These are phyloP conservation scores for Clarias gariepinus DNA, from an alignment of 2,113 vertebrate species.

Conservation along the genomic window DNA sequence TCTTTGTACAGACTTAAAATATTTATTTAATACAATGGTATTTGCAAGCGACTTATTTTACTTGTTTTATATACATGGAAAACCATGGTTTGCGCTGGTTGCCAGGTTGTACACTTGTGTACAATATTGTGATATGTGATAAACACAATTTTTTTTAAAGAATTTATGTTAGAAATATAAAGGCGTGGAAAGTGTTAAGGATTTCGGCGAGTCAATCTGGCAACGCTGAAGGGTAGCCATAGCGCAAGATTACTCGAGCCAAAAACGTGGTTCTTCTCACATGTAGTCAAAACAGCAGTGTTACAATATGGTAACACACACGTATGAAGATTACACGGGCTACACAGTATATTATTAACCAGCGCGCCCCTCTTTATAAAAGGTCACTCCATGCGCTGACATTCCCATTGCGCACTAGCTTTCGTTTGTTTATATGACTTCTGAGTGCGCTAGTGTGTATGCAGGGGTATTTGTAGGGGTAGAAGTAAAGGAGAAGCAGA, in stretches of 20 bases:
- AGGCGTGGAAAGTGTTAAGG: not conserved
- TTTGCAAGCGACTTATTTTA: not conserved
- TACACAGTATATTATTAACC: not conserved
- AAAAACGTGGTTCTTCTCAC: constrained; percentile 23
- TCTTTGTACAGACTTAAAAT: not conserved
- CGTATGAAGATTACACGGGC: not conserved
- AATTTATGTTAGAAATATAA: not conserved
- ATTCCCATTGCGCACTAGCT: constrained; percentile 5
- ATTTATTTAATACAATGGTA: not conserved
- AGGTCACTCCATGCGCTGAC: not conserved
- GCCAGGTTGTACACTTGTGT: not conserved
- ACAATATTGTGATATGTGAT: not conserved
- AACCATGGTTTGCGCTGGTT: not conserved
- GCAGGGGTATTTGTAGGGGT: not conserved
- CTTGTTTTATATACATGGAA: not conserved
- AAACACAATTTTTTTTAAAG: too few species aligned
- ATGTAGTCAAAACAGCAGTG: constrained; percentile 5
- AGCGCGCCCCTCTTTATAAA: not conserved
- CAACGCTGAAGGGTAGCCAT: constrained; percentile 29
- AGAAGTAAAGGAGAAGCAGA: not conserved
- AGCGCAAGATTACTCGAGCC: constrained; percentile 26
- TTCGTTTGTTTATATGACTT: not conserved
- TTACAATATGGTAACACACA: not conserved
- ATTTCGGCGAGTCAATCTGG: constrained; percentile 5
- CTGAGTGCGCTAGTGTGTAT: not conserved